Base-by-base conservation (phyloP, 2,797 vertebrate species). In the Mico argentatus region DNA sequence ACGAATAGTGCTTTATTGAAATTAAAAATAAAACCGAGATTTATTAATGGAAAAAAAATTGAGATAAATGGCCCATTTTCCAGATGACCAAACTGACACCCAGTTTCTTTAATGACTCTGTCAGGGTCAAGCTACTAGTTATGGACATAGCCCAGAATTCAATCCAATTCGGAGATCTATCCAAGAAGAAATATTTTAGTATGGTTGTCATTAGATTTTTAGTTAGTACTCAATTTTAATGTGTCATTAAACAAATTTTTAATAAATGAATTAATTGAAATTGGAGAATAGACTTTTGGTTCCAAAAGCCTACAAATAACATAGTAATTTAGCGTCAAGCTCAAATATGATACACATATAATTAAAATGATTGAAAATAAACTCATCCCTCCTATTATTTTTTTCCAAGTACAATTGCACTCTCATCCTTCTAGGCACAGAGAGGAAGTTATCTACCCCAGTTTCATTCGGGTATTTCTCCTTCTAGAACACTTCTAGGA, bases 281-380 rank as follows among this genome's bases (percentile, higher is more conserved):
- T 76, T 33, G 75, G 36, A 90, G 15, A 84, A n/a, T 61, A 57
- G 12, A 3, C 1, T 72, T 81, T 97, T 82, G 22, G n/a, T 95
- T 89, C 33, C 41, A 15, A 55, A 95, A 95, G 33, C 33, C 20
- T 81, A n/a, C 2, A 57, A 44, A 93, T 81, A 76, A 67, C 27
- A 77, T 17, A 44, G 20, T 81, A 79, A 77, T 64, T 86, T 52
- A 81, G 75, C 41, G 46, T 84, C 6, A 77, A 15, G 70, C 19
- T 85, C n/a, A 90, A 81, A 70, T 88, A 39, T 85, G 41, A 26
- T 81, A 72, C 2, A 27, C 30, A 59, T n/a, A 33, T 81, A 55
- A 70, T 80, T 75, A 59, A 46, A 85, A 13, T 36, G 46, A 80
- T 84, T 90, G 90, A 84, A 90, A 88, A 82, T 82, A 12, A 95